Evolutionary conservation across 2,797 vertebrate genomes (phyloP).

Genomic region (Malurus splendens): DNA sequence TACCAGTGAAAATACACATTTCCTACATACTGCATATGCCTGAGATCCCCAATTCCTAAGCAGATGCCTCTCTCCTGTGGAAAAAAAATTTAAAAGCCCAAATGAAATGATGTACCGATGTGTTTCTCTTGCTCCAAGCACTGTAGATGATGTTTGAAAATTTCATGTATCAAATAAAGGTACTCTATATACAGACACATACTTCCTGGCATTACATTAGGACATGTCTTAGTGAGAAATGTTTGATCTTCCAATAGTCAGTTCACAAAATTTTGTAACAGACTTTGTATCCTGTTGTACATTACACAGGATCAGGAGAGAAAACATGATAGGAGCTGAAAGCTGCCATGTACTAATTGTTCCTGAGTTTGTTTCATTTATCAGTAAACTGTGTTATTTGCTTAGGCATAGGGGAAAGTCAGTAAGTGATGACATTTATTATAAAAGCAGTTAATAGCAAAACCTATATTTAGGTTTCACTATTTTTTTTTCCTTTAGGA

Average conservation of each 20-base stretch:
- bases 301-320: background rate
- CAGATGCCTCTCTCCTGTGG: background rate
- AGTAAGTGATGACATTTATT: background rate
- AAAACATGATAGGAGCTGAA: background rate
- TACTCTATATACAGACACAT: background rate
- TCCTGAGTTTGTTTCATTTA: background rate
- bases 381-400: background rate
- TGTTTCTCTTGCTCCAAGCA: background rate
- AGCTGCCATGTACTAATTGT: background rate
- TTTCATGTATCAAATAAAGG: conserved; percentile 14
- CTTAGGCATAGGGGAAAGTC: background rate
- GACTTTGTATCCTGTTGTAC: background rate
- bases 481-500: background rate
- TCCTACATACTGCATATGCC: background rate
- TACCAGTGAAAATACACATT: background rate
- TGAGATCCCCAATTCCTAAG: background rate
- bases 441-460: background rate
- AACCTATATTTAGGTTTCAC: background rate
- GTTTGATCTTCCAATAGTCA: conserved; percentile 24
- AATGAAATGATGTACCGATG: background rate
- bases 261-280: background rate
- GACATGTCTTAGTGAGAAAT: conserved; percentile 2
- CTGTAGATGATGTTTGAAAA: background rate
- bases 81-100: background rate
- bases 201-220: background rate